A percentile compares a stretch with the other conserved stretches of the same genome.
Conservation (phyloP, 2,888 invertebrate species). For the Oscheius sp. region DNA sequence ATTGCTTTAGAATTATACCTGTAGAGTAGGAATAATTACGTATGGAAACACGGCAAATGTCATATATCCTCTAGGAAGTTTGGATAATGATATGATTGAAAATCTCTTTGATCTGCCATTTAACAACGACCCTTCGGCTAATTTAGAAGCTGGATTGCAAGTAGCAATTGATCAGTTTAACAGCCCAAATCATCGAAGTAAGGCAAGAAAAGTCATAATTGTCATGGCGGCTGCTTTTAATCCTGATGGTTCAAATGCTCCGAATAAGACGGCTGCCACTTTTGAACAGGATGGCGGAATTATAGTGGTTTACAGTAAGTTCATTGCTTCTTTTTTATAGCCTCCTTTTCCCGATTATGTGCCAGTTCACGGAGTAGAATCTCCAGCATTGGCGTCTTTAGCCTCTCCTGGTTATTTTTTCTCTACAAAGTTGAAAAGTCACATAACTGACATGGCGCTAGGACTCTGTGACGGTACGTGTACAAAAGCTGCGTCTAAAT, state of each 20-base stretch:
- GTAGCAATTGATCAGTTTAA: slow-evolving; percentile 17
- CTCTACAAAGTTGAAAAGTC: not conserved
- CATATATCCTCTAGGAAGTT: not conserved
- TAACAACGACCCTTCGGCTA: slow-evolving; percentile 5
- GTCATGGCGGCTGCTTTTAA: slow-evolving; percentile 20
- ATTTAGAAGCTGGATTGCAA: slow-evolving; percentile 23
- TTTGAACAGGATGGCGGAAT: slow-evolving; percentile 35
- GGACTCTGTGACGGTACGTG: slow-evolving; percentile 16
- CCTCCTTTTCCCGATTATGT: slow-evolving; percentile 13
- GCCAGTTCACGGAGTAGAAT: not conserved
- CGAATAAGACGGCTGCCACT: slow-evolving; percentile 11
- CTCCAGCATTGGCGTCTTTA: not conserved
- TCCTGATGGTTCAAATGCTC: slow-evolving; percentile 12
- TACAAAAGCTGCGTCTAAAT: not conserved
- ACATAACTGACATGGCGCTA: not conserved
- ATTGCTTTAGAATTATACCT: not conserved
- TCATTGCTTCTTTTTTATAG: no score
- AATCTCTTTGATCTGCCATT: not conserved
- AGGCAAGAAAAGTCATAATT: slow-evolving; percentile 24
- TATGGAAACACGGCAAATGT: slow-evolving; percentile 2
- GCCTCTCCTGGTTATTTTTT: slow-evolving; percentile 31
- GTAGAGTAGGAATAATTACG: slow-evolving; percentile 26
- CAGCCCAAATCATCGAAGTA: slow-evolving; percentile 12
- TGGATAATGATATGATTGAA: slow-evolving; percentile 11
- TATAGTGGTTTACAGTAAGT: slow-evolving; percentile 32